phyloP scores from a whole-genome alignment of 2,113 vertebrate genomes.

The Lonchura striata region DNA sequence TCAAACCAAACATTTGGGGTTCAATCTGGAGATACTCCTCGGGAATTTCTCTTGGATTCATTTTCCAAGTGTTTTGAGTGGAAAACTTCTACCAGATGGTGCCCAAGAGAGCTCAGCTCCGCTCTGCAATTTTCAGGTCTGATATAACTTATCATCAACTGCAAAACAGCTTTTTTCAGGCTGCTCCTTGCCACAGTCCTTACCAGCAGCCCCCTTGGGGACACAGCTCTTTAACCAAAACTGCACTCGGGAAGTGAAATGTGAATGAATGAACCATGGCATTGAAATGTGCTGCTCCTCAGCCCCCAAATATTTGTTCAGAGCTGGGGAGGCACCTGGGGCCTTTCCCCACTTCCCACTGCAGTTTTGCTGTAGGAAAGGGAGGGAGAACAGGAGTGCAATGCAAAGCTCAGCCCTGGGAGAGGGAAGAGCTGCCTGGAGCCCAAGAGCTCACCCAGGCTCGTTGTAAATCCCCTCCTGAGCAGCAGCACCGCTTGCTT shows the following conservation, averaged over 20 bases:
- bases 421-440: neutral
- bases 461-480: accelerated
- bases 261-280: neutral
- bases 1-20: neutral
- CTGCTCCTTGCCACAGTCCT: neutral
- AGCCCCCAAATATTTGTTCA: neutral
- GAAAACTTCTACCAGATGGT: constrained; percentile 22
- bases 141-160: neutral
- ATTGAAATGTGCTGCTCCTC: accelerated
- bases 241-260: accelerated
- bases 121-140: neutral
- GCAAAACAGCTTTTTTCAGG: neutral
- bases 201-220: neutral
- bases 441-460: neutral
- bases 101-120: neutral
- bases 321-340: neutral
- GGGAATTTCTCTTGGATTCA: neutral
- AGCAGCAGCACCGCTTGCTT: neutral
- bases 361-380: neutral
- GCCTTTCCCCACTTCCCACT: neutral
- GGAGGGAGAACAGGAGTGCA: neutral
- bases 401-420: accelerated
- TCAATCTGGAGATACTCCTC: neutral
- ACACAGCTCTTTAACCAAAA: neutral
- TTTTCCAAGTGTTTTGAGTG: neutral